Base-by-base conservation (phyloP, 1,140 invertebrate species). In the Drosophila baimaii region DNA sequence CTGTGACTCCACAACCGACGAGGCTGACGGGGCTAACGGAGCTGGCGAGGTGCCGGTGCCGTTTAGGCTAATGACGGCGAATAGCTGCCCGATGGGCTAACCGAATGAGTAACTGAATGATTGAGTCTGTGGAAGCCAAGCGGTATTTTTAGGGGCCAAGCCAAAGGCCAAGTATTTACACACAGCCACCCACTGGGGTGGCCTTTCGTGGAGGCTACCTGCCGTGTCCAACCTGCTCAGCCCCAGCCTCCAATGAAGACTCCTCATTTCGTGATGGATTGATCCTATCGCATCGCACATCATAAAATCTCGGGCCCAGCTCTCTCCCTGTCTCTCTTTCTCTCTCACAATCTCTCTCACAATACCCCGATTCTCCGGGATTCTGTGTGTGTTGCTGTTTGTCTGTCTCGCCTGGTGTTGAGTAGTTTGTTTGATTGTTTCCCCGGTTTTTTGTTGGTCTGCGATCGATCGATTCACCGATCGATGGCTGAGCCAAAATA, bases 361-460 rank as follows among this genome's bases (percentile, higher is more conserved):
- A 7, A 44, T 23, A 21, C 43, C 19, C 17, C 0, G 25, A 29
- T 2, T 64, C 55, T 35, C 23, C 23, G 17, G 21, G 41, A 25
- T 37, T 69, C 55, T 79, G 74, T 83, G 64, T 79, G 74, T 83
- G 64, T 80, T 77, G 66, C 66, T 85, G 55, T 77, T 69, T 74
- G 62, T 43, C 62, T 83, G 71, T 49, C 39, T 52, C 76, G 68
- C 47, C 68, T 66, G 55, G 83, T 82, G 82, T 82, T 86, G 79
- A 86, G 71, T 88, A 73, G 83, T 83, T 88, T 88, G 84, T 89
- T 84, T 82, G 83, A 79, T 86, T 81, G 79, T 88, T 86, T 54
- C 51, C 51, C 51, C 79, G 61, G 77, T 69, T 63, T 43, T 65
- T 62, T 59, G 27, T 44, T 66, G 56, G 35, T 37, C 73, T 68